Evolutionary conservation across 2,113 vertebrate species (phyloP).

Genomic region (Isichthys henryi): DNA sequence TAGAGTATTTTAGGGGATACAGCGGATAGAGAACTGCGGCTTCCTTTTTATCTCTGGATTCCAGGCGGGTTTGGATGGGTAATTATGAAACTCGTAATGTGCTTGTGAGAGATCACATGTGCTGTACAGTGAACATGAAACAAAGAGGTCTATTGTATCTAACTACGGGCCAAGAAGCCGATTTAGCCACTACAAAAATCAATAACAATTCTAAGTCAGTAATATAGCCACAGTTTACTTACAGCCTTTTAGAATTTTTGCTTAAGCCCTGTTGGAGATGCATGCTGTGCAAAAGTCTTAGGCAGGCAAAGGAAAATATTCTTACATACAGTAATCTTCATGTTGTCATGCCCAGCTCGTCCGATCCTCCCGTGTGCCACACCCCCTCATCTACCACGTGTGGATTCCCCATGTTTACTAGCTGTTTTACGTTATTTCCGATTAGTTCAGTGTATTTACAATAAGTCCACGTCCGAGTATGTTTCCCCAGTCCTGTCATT

Average conservation of each 20-base stretch:
- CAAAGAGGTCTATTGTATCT: constrained; percentile 13
- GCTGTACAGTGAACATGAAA: constrained; percentile 11
- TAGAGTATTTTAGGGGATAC: constrained; percentile 35
- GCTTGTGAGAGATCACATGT: constrained; percentile 20
- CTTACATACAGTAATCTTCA: background rate
- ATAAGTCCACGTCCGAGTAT: too few species aligned
- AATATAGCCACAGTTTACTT: background rate
- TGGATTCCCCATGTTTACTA: too few species aligned
- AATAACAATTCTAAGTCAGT: background rate
- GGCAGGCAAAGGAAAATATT: background rate
- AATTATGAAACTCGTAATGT: constrained; percentile 11
- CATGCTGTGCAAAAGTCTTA: background rate
- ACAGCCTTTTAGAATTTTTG: background rate
- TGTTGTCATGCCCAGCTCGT: background rate
- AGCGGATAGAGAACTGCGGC: constrained; percentile 19
- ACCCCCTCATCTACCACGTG: too few species aligned
- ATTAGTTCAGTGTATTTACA: too few species aligned
- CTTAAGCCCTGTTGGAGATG: background rate
- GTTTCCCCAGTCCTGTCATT: too few species aligned
- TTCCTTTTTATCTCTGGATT: constrained; percentile 25
- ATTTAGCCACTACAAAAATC: background rate
- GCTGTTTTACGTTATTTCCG: too few species aligned
- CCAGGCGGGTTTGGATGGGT: constrained; percentile 19
- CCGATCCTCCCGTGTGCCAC: too few species aligned
- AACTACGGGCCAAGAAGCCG: background rate